Conservation (phyloP, 2,797 vertebrate genomes). For the Propithecus perrieri region DNA sequence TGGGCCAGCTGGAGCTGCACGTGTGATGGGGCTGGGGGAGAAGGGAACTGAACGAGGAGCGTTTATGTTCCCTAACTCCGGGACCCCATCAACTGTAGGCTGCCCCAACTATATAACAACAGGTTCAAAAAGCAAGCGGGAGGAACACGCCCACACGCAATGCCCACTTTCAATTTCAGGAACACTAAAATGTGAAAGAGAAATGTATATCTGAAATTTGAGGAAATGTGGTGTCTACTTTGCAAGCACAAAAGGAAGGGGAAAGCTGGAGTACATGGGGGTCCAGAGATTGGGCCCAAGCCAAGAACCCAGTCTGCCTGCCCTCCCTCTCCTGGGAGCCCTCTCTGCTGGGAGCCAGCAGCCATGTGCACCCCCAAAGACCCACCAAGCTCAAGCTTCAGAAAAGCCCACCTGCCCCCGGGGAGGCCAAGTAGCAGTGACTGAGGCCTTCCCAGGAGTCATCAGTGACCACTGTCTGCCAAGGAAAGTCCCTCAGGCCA, state of each 20-base stretch:
- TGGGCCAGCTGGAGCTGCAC: neutral
- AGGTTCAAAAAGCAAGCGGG: neutral
- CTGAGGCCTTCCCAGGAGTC: neutral
- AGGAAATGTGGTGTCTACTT: neutral
- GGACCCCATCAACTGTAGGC: neutral
- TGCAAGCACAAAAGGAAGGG: neutral
- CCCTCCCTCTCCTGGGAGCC: neutral
- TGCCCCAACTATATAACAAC: neutral
- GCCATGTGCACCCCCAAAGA: neutral
- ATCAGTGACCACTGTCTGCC: neutral
- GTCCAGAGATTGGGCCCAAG: neutral
- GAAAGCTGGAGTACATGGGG: neutral
- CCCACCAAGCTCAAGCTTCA: neutral
- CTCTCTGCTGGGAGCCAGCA: neutral
- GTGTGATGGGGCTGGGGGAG: neutral
- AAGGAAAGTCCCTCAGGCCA: neutral
- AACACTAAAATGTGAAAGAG: neutral
- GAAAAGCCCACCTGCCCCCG: neutral
- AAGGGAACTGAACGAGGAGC: neutral
- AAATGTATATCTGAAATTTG: neutral
- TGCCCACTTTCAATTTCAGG: neutral
- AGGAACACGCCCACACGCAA: too few relatives aligned
- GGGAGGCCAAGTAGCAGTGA: neutral
- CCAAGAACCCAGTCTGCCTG: neutral
- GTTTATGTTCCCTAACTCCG: neutral